phyloP scores from a whole-genome alignment of 2,888 invertebrate species.

The Lithophane leautieri region DNA sequence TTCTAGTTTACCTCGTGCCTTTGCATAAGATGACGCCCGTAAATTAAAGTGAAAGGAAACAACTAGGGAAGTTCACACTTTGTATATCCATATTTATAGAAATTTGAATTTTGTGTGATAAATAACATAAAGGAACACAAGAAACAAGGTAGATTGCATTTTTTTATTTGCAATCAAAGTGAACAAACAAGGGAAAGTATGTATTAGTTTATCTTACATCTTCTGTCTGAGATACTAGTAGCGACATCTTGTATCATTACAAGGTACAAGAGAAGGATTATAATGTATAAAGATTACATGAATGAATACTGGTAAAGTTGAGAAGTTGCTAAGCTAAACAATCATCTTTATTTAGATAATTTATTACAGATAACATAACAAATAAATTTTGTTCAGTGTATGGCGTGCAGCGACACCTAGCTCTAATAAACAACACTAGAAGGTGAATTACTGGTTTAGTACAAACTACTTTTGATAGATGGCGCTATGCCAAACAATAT shows the following conservation, averaged over 20 bases:
- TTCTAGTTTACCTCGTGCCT: conserved; percentile 33
- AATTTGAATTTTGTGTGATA: neutral
- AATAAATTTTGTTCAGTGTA: neutral
- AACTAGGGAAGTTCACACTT: too few species aligned
- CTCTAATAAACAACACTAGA: neutral
- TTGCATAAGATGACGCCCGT: conserved; percentile 32
- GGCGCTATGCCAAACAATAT: conserved; percentile 1
- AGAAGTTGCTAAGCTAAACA: too few species aligned
- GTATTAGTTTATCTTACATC: neutral
- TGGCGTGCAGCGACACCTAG: conserved; percentile 33
- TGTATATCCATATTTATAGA: neutral
- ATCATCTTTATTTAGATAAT: neutral
- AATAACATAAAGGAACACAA: neutral
- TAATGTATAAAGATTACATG: too few species aligned
- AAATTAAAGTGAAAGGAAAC: neutral
- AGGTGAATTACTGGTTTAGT: neutral
- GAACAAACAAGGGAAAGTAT: too few species aligned
- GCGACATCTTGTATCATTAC: conserved; percentile 45
- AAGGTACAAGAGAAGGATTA: neutral
- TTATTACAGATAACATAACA: neutral
- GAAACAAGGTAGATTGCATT: neutral
- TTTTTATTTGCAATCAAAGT: neutral
- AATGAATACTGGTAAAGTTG: neutral
- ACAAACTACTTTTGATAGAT: conserved; percentile 22
- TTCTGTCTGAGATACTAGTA: conserved; percentile 8